Conservation (phyloP, 2,797 vertebrate genomes). For the Falco naumanni region DNA sequence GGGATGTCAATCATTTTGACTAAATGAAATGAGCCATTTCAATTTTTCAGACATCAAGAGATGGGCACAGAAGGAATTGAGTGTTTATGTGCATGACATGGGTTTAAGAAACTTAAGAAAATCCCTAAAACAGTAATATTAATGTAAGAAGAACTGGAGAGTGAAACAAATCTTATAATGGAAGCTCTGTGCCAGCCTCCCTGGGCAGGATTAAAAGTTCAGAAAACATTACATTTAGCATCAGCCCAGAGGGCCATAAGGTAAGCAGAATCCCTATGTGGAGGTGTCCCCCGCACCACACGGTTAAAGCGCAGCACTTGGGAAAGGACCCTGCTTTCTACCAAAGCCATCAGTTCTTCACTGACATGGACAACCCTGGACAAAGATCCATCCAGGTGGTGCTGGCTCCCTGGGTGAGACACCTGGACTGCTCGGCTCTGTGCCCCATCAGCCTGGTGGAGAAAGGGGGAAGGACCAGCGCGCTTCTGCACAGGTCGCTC, state of each 20-base stretch:
- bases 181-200: neutral
- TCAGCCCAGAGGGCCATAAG: neutral
- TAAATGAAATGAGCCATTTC: neutral
- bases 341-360: neutral
- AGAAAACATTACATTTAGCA: neutral
- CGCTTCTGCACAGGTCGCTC: accelerated
- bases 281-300: neutral
- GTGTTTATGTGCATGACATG: neutral
- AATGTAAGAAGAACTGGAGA: neutral
- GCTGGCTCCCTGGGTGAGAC: neutral
- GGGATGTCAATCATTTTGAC: neutral
- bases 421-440: neutral
- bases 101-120: neutral
- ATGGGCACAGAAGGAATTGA: neutral
- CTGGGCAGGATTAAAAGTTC: neutral
- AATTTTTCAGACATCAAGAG: neutral
- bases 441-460: neutral
- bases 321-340: neutral
- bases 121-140: neutral
- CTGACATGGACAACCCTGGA: neutral
- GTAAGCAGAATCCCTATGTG: neutral
- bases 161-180: neutral
- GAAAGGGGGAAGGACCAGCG: too few species aligned
- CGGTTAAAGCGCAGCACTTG: neutral
- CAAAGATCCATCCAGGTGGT: neutral